Percentiles rank a stretch among this genome's conserved stretches.
These are phyloP conservation scores for Hoplodrina ambigua DNA, from an alignment of 2,888 invertebrate species.

Conservation along the genomic window DNA sequence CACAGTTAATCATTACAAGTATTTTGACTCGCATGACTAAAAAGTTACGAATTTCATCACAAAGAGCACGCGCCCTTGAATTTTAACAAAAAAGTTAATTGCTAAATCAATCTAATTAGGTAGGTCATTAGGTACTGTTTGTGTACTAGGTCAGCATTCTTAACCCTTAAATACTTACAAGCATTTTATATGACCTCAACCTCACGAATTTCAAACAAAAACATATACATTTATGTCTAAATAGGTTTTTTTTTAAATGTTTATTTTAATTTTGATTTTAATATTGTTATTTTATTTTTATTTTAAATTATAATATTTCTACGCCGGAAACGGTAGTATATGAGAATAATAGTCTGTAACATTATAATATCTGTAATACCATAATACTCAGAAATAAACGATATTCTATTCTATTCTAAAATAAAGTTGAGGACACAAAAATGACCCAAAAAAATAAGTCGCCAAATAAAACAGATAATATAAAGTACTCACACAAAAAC, in stretches of 20 bases:
- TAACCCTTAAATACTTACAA: neutral
- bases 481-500: constrained; percentile 78
- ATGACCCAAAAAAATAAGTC: neutral
- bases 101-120: neutral
- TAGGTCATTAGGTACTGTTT: neutral
- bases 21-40: constrained; percentile 25
- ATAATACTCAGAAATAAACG: too few relatives aligned
- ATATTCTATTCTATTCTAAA: too few relatives aligned
- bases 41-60: constrained; percentile 19
- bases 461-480: neutral
- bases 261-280: too few relatives aligned
- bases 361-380: too few relatives aligned
- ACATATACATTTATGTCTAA: too few relatives aligned
- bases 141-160: neutral
- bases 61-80: constrained; percentile 1
- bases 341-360: too few relatives aligned
- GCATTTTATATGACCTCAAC: neutral
- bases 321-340: too few relatives aligned
- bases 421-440: too few relatives aligned
- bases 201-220: neutral
- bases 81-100: constrained; percentile 1
- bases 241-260: too few relatives aligned
- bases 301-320: too few relatives aligned
- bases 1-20: neutral
- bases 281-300: too few relatives aligned